Base-by-base conservation (phyloP, 2,797 vertebrate species). In the Gobionotothen gibberifrons region DNA sequence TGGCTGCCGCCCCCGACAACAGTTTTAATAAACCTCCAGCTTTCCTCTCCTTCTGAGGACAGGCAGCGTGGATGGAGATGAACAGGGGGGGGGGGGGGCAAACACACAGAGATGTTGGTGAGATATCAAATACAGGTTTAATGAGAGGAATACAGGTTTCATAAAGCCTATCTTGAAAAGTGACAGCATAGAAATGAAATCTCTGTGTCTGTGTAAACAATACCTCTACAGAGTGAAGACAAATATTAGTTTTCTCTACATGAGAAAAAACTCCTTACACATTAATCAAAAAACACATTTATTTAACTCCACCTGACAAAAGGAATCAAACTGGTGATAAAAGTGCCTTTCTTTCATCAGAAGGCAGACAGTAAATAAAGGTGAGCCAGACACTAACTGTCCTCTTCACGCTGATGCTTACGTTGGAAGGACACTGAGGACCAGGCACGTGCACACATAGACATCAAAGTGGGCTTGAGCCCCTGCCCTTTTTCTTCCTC, bases 31-130 rank as follows among this genome's bases (percentile, higher is more conserved):
- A 93, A 48, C 97, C 97, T 0, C 95, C 96, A 0, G 96, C 96
- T 94, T 98, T 99, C 86, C 97, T 98, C 92, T 99, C 98, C 85
- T 98, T 99, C 97, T 99, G 93, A 48, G 49, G 56, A 81, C 3
- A 43, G 69, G 81, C 3, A 0, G 53, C 54, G 40, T 1, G 3
- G 29, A 58, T 21, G 59, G 8, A 15, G 55, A 44, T 21, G 59
- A 11, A 15, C 49, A 29, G 36, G 17, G 22, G 5, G 32, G 32
- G 32, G 8, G 8, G 46, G 42, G 42, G 21, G 12, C 44, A 22
- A 40, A 5, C 2, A 52, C 36, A 61, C 26, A 12, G 42, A 77
- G 17, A 36, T 9, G 32, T 36, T 36, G 32, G 32, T 36, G 32
- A 36, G 32, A 36, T 36, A 36, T 36, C 0, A 36, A 36, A 36